Conservation (phyloP, 1,140 invertebrate species). For the Gonatopus flavifemur region DNA sequence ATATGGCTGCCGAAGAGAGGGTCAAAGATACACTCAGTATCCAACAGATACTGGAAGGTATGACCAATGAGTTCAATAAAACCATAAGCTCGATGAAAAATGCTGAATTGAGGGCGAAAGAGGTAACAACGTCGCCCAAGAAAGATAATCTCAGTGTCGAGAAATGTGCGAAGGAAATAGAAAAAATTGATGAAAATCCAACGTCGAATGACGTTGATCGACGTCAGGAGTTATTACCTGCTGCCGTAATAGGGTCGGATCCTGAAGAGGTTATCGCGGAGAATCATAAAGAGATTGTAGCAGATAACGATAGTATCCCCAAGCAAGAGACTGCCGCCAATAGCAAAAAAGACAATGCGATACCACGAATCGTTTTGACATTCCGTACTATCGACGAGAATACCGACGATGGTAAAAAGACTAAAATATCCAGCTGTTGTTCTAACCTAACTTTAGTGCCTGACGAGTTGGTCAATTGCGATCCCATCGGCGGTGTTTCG, state of each 20-base stretch:
- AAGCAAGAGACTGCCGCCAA: slow-evolving; percentile 26
- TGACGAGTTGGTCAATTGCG: slow-evolving; percentile 49
- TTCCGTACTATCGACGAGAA: slow-evolving; percentile 56
- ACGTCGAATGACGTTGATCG: slow-evolving; percentile 6
- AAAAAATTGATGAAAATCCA: slow-evolving; percentile 1
- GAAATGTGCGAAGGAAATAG: slow-evolving; percentile 7
- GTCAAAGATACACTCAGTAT: slow-evolving; percentile 50
- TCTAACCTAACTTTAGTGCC: slow-evolving; percentile 50
- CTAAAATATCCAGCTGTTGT: slow-evolving; percentile 52
- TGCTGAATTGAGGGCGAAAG: slow-evolving; percentile 8
- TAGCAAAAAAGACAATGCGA: slow-evolving; percentile 47
- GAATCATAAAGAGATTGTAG: slow-evolving; percentile 24
- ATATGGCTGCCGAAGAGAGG: slow-evolving; percentile 34
- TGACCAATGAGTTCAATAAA: slow-evolving; percentile 59
- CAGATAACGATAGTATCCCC: slow-evolving; percentile 19
- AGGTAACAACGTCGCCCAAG: not conserved
- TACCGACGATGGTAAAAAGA: slow-evolving; percentile 52
- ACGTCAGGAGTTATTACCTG: not conserved
- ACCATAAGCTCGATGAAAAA: slow-evolving; percentile 28
- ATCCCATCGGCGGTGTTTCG: slow-evolving; percentile 51
- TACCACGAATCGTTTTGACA: slow-evolving; percentile 52
- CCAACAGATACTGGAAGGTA: slow-evolving; percentile 55
- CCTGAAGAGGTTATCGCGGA: slow-evolving; percentile 13
- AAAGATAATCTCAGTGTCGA: slow-evolving; percentile 3
- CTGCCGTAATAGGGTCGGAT: no score